phyloP scores from a whole-genome alignment of 2,888 invertebrate genomes.

The Torymus aiolomorphi region DNA sequence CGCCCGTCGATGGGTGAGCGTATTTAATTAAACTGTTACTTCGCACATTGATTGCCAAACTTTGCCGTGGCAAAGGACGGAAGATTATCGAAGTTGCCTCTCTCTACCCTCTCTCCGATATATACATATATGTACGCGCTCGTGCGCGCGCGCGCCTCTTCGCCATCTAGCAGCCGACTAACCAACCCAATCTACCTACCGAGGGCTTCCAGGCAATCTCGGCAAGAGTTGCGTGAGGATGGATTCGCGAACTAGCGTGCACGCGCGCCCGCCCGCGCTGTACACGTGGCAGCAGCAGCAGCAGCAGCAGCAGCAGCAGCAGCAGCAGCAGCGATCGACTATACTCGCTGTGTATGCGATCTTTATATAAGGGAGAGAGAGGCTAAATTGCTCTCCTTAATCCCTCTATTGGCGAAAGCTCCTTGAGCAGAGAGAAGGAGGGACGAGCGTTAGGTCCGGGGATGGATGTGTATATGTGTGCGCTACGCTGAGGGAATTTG shows the following conservation, averaged over 20 bases:
- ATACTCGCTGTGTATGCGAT: conserved; percentile 2
- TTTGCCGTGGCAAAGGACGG: conserved; percentile 62
- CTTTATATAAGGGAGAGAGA: conserved; percentile 25
- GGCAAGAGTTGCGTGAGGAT: conserved; percentile 60
- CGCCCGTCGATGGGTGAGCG: conserved; percentile 68
- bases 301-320: not conserved
- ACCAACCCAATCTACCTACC: conserved; percentile 61
- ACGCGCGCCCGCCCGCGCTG: not conserved
- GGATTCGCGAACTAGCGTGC: conserved; percentile 36
- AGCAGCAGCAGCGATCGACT: conserved; percentile 1
- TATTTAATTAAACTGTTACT: conserved; percentile 75
- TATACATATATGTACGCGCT: conserved; percentile 25
- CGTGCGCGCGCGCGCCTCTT: not conserved
- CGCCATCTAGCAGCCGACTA: conserved; percentile 60
- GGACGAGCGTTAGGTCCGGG: no score
- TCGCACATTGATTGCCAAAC: conserved; percentile 74
- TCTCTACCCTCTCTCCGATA: conserved; percentile 24
- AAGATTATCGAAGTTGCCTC: conserved; percentile 64
- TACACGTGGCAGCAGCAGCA: conserved; percentile 4
- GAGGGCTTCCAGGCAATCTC: conserved; percentile 67
- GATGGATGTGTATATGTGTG: no score
- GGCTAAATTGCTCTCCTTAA: conserved; percentile 44
- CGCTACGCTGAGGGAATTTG: no score
- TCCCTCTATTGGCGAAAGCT: conserved; percentile 16
- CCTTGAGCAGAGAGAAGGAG: conserved; percentile 1